Evolutionary conservation across 2,888 invertebrate genomes (phyloP).

Genomic region (Dynastes tityus): DNA sequence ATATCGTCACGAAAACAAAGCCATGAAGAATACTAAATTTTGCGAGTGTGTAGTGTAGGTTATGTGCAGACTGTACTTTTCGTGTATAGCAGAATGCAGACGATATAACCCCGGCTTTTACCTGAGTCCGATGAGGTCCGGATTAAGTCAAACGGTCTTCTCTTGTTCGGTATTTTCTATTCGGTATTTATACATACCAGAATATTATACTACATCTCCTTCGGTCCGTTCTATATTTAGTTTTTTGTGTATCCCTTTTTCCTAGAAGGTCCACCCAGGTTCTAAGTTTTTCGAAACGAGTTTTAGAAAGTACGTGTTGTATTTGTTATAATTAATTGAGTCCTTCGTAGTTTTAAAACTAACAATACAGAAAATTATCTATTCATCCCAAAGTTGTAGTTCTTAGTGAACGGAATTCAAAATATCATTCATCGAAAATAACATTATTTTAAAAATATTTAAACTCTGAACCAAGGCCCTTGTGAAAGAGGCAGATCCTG

Average conservation of each 20-base stretch:
- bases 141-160: conserved; percentile 33
- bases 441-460: too few species aligned
- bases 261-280: not conserved
- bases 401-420: too few species aligned
- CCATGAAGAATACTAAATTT: conserved; percentile 19
- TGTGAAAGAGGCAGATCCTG: too few species aligned
- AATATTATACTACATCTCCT: conserved; percentile 24
- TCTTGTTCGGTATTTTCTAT: conserved; percentile 17
- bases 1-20: conserved; percentile 23
- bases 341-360: not conserved
- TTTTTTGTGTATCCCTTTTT: conserved; percentile 16
- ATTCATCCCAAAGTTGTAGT: too few species aligned
- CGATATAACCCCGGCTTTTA: conserved; percentile 49
- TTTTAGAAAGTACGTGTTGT: too few species aligned
- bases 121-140: conserved; percentile 49
- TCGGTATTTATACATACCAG: conserved; percentile 14
- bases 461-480: too few species aligned
- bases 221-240: conserved; percentile 37
- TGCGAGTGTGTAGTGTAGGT: conserved; percentile 50
- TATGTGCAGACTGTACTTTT: conserved; percentile 63
- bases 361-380: not conserved
- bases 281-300: not conserved
- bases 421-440: too few species aligned
- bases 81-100: conserved; percentile 50
- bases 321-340: too few species aligned